A percentile compares a stretch with the other conserved stretches of the same genome.
Evolutionary conservation across 2,797 vertebrate species (phyloP).

Genomic region (Acanthurus leucopareius): DNA sequence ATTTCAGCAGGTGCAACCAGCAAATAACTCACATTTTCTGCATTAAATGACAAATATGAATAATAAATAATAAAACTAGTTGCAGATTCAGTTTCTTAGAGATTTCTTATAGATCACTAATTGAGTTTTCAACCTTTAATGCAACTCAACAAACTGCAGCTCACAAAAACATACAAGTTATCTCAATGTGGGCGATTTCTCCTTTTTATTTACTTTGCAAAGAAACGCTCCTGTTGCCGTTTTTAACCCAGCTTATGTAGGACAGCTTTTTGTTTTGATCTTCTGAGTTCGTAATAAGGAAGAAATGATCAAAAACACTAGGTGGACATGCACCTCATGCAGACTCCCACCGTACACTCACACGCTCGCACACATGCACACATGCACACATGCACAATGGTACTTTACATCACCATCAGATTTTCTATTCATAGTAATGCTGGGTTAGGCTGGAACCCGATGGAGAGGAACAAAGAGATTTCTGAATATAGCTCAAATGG

Average conservation of each 20-base stretch:
- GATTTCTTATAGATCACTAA: too few species aligned
- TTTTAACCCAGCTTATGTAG: constrained; percentile 53
- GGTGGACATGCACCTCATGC: neutral
- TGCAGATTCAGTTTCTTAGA: neutral
- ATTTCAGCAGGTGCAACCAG: neutral
- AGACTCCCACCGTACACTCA: neutral
- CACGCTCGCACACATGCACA: neutral
- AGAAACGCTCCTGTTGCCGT: constrained; percentile 22
- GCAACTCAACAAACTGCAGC: neutral
- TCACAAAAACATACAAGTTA: neutral
- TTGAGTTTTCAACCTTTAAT: neutral
- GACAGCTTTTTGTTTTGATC: constrained; percentile 52
- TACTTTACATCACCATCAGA: constrained; percentile 57
- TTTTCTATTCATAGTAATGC: constrained; percentile 71
- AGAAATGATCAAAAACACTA: constrained; percentile 42
- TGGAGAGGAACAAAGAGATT: constrained; percentile 73
- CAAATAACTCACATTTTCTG: neutral
- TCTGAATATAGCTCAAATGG: constrained; percentile 70
- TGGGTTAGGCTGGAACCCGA: constrained; percentile 60
- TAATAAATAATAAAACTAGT: too few species aligned
- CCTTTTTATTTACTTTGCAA: neutral
- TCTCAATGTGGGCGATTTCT: neutral
- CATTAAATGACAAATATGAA: neutral
- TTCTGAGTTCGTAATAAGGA: constrained; percentile 27
- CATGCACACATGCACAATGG: constrained; percentile 27